These are phyloP conservation scores for Hafferia zeledoni DNA, from an alignment of 2,797 vertebrate species.

Conservation along the genomic window DNA sequence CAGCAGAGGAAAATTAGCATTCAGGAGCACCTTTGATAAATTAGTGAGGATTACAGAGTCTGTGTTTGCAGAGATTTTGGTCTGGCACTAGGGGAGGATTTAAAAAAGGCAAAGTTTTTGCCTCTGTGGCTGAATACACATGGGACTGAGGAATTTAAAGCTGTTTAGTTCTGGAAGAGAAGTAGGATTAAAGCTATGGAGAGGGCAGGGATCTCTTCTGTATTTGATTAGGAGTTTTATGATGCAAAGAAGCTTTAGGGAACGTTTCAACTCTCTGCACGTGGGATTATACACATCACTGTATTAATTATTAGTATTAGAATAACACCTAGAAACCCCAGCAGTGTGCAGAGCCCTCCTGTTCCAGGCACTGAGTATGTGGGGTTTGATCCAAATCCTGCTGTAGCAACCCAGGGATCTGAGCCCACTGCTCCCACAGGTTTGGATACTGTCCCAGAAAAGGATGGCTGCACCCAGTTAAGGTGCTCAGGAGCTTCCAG, in stretches of 20 bases:
- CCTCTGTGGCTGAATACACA: slow-evolving; percentile 25
- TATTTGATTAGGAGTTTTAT: slow-evolving; percentile 65
- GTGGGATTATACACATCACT: slow-evolving; percentile 39
- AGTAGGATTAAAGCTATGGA: slow-evolving; percentile 45
- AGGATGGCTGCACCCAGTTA: neutral
- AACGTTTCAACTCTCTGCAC: neutral
- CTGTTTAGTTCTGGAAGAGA: slow-evolving; percentile 46
- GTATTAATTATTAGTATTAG: slow-evolving; percentile 58
- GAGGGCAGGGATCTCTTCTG: slow-evolving; percentile 52
- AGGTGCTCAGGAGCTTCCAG: neutral
- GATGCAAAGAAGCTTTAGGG: slow-evolving; percentile 63
- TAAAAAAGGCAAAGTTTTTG: slow-evolving; percentile 50
- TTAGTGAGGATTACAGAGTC: slow-evolving; percentile 38
- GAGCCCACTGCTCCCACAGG: neutral
- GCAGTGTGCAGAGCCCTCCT: neutral
- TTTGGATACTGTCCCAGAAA: neutral
- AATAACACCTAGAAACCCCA: neutral
- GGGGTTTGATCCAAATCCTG: neutral
- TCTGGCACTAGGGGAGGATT: slow-evolving; percentile 26
- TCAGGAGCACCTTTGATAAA: slow-evolving; percentile 38
- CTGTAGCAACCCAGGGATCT: neutral
- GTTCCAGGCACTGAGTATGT: neutral
- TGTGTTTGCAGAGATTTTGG: slow-evolving; percentile 50
- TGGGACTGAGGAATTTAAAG: slow-evolving; percentile 42
- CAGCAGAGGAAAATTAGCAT: neutral